Evolutionary conservation across 2,113 vertebrate genomes (phyloP), one percentile per base, ranked within the genome.

Genomic region (Corythoichthys intestinalis): DNA sequence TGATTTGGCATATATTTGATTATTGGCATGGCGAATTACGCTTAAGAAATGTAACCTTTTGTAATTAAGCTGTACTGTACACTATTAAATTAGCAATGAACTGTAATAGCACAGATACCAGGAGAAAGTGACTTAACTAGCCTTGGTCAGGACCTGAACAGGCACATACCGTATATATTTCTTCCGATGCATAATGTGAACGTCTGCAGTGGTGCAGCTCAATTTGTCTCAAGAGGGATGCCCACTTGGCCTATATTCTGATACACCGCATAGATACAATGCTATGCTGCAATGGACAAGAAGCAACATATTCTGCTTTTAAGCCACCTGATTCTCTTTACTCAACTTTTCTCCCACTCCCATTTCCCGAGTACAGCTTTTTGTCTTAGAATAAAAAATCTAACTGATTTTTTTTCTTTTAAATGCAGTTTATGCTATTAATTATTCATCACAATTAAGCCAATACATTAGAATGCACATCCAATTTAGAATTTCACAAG

Each of bases 241-340:
- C 70, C 84, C 82, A 83, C 80, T 83, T 90, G 87, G 72, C 86
- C 88, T 86, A 89, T 79, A 85, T 89, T 71, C 63, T 64, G 65
- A 60, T 34, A 60, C 60, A 83, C 76, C 75, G 79, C 68, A 81
- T 57, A 71, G 52, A 58, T 78, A 52, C 6, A 28, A 28, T 28
- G 41, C 75, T 76, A 47, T 84, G 65, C 78, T 82, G 77, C 82
- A 76, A 83, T 8, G 77, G 58, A 61, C 62, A 65, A 60, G 11
- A 53, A 66, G 73, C 48, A 17, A 66, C 35, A 52, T 63, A 47
- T 3, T 41, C 61, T 12, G 20, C 61, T 63, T 47, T 63, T 47
- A 6, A 34, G 34, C 61, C 20, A 63, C n/a, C 39, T 62, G 39
- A 62, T 44, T 17, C 1, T 47, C 41, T 20, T 47, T 41, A 34